Evolutionary conservation across 2,113 vertebrate genomes (phyloP), one percentile per base, ranked within the genome.

Genomic region (Oreotrochilus melanogaster): DNA sequence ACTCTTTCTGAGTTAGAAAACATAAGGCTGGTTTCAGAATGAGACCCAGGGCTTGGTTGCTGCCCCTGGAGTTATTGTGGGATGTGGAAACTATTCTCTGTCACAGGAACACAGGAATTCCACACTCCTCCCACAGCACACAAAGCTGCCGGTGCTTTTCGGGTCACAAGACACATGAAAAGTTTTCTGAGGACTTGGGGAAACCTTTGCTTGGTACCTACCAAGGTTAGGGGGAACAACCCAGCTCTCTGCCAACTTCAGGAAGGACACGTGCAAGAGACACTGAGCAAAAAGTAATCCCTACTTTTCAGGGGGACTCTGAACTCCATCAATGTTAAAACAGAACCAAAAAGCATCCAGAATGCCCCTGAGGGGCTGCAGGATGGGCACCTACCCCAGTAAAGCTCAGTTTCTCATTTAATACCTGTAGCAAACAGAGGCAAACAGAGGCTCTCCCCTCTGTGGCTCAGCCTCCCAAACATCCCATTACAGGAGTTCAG

Each of bases 61-160:
- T 93, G 92, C 72, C 92, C 86, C 82, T 80, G 92, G 85, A 89
- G 82, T 83, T 74, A 50, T 3, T n/a, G 86, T 97, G 96, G 96
- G 95, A 93, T 78, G 95, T 75, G 92, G 88, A 90, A 96, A 92
- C 61, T 90, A 73, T 92, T 88, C 80, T 66, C 35, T 78, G 31
- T 92, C 4, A 1, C 58, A 76, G 86, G 86, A 61, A 45, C 0
- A 45, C 66, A 2, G 57, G 88, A 92, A 96, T 97, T 96, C 96
- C 95, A 81, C 22, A 28, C 92, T 93, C 96, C 94, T 97, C 96
- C 96, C 95, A 92, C 95, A 86, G 61, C 71, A 37, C 72, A 27
- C 75, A 7, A 7, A 57, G 45, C 86, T 88, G 91, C 43, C 0
- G 10, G 35, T 1, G 2, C 31, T 27, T 73, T 31, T 78, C 48